Percentiles rank a stretch among this genome's conserved stretches.
Conservation (phyloP, 2,888 invertebrate species). For the Thereva nobilitata region DNA sequence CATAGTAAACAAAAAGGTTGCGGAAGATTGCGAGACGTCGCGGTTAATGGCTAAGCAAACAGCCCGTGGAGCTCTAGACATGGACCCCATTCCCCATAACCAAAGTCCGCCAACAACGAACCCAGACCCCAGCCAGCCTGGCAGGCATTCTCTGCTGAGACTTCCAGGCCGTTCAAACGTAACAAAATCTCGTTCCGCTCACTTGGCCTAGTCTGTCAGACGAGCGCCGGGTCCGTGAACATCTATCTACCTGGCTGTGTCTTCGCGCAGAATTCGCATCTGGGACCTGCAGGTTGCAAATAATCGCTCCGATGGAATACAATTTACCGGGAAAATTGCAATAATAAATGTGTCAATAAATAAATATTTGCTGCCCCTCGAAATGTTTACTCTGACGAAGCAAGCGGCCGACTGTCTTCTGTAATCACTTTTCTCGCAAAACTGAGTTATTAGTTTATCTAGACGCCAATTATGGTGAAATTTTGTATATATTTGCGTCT, state of each 20-base stretch:
- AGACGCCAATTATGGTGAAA: no score
- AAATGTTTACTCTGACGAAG: constrained; percentile 27
- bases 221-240: not conserved
- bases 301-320: constrained; percentile 32
- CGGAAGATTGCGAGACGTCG: constrained; percentile 31
- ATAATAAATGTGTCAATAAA: constrained; percentile 37
- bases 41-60: constrained; percentile 34
- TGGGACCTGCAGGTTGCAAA: constrained; percentile 22
- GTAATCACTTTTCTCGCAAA: no score
- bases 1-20: constrained; percentile 28
- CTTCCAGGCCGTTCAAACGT: not conserved
- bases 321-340: constrained; percentile 37
- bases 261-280: constrained; percentile 1
- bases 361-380: constrained; percentile 23
- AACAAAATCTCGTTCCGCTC: not conserved
- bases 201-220: not conserved
- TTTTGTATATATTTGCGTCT: no score
- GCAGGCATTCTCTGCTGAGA: not conserved
- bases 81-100: not conserved
- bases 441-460: no score
- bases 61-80: constrained; percentile 15
- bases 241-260: not conserved
- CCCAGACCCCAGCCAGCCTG: constrained; percentile 1
- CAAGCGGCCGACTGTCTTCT: not conserved
- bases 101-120: constrained; percentile 12